Conservation (phyloP, 2,888 invertebrate species). For the Caenorhabditis sp. region DNA sequence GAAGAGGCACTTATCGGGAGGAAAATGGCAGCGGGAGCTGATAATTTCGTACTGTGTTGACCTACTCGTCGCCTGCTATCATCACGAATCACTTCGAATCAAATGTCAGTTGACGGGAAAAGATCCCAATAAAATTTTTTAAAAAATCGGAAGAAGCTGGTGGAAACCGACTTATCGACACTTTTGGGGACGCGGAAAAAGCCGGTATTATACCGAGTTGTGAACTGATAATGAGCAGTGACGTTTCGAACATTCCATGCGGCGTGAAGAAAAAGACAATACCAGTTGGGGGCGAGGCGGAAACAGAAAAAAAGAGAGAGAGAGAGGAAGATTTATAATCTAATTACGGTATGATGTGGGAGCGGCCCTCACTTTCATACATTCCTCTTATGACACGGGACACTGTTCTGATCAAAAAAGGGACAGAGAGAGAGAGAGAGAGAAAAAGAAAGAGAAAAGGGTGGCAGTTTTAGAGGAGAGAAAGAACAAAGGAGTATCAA, state of each 20-base stretch:
- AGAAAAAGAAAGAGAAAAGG: neutral
- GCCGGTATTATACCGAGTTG: conserved; percentile 13
- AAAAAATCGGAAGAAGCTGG: neutral
- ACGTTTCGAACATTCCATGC: conserved; percentile 17
- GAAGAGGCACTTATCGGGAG: neutral
- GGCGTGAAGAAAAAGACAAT: neutral
- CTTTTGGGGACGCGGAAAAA: conserved; percentile 10
- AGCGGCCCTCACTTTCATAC: neutral
- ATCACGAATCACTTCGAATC: too few relatives aligned
- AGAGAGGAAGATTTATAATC: neutral
- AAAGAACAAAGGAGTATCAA: conserved; percentile 18
- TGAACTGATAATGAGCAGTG: conserved; percentile 25
- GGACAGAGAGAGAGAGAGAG: neutral
- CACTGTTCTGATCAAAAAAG: conserved; percentile 6
- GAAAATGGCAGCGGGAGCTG: neutral
- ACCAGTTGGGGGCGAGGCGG: conserved; percentile 8
- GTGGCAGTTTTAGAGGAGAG: too few relatives aligned
- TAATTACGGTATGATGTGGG: conserved; percentile 10
- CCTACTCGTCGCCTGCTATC: neutral
- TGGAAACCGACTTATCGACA: neutral
- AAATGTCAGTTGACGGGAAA: too few relatives aligned
- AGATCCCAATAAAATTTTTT: too few relatives aligned
- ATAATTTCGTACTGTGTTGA: neutral
- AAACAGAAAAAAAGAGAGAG: neutral
- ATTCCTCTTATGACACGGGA: conserved; percentile 26